Evolutionary conservation across 2,888 invertebrate genomes (phyloP).

Genomic region (Nymphalis polychloros): DNA sequence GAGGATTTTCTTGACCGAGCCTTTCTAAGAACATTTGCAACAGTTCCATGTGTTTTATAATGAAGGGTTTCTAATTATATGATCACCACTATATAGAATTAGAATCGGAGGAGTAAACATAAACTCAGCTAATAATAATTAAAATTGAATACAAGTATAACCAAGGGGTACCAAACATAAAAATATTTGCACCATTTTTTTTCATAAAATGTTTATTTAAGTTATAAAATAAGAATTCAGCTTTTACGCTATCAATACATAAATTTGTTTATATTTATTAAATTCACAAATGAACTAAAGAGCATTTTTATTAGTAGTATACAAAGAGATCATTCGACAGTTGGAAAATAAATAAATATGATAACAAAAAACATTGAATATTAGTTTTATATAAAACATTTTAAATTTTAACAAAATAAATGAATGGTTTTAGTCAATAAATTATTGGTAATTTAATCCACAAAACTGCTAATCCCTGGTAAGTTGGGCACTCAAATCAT

Average conservation of each 20-base stretch:
- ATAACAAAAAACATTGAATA: background rate
- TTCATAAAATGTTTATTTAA: background rate
- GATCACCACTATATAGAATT: no score
- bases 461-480: constrained; percentile 50
- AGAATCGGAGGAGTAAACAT: no score
- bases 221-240: background rate
- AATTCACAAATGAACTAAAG: background rate
- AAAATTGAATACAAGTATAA: no score
- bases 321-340: background rate
- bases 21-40: no score
- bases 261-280: background rate
- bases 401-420: background rate
- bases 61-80: no score
- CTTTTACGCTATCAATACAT: background rate
- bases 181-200: background rate
- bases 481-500: constrained; percentile 51
- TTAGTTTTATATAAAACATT: no score
- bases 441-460: constrained; percentile 53
- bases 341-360: background rate
- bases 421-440: constrained; percentile 30
- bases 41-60: no score
- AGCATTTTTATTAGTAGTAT: background rate
- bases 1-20: no score
- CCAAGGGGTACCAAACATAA: background rate
- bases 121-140: no score